A percentile compares a stretch with the other conserved stretches of the same genome.
phyloP scores from a whole-genome alignment of 2,888 invertebrate species.

The Sinhomidia bicolor region DNA sequence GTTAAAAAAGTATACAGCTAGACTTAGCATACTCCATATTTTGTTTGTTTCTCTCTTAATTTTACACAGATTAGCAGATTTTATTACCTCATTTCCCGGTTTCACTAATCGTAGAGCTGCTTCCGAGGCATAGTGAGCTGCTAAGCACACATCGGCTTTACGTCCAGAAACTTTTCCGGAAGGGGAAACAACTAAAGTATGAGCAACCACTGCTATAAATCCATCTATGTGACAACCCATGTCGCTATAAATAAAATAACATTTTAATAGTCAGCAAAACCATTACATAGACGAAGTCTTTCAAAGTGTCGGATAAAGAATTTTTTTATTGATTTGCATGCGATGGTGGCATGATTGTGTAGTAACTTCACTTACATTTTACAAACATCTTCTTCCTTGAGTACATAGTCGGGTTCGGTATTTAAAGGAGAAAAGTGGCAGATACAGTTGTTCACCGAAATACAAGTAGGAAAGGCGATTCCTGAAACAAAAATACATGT shows the following conservation, averaged over 20 bases:
- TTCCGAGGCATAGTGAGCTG: constrained; percentile 97
- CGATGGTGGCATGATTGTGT: too few species aligned
- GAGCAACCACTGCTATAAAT: constrained; percentile 98
- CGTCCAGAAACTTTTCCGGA: constrained; percentile 88
- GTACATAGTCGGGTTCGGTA: constrained; percentile 92
- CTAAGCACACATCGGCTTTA: constrained; percentile 96
- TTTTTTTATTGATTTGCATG: too few species aligned
- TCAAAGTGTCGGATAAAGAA: too few species aligned
- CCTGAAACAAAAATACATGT: constrained; percentile 82
- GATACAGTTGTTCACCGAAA: constrained; percentile 99
- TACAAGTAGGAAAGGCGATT: constrained; percentile 99
- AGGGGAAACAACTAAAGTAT: constrained; percentile 93
- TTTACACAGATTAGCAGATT: too few species aligned
- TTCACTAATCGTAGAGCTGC: constrained; percentile 96
- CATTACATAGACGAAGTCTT: too few species aligned
- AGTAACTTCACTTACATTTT: constrained; percentile 93
- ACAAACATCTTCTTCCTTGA: constrained; percentile 96
- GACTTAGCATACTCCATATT: too few species aligned
- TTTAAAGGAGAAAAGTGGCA: constrained; percentile 99
- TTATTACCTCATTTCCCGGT: constrained; percentile 95
- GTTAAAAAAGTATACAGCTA: too few species aligned
- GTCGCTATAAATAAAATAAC: constrained; percentile 90
- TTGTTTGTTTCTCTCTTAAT: too few species aligned
- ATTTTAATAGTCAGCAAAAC: too few species aligned
- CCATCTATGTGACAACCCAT: constrained; percentile 99